phyloP scores from a whole-genome alignment of 1,140 invertebrate genomes.

The Cyclargus thomasi region DNA sequence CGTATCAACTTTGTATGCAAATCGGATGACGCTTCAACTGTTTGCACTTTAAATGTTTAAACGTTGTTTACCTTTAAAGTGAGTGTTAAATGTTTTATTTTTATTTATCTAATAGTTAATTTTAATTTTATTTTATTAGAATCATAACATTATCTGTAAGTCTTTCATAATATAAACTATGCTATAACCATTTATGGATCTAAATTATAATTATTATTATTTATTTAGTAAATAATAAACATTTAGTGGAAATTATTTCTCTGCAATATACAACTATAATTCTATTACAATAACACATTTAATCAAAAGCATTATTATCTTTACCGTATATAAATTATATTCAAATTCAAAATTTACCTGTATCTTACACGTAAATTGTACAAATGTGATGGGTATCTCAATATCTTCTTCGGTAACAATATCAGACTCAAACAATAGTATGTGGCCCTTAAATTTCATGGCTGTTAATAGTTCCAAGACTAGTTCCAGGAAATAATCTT shows the following conservation, averaged over 20 bases:
- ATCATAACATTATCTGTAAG: too few species aligned
- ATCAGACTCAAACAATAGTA: conserved; percentile 26
- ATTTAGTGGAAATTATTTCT: too few species aligned
- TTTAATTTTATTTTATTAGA: too few species aligned
- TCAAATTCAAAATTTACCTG: too few species aligned
- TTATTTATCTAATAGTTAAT: neutral
- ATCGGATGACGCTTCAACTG: conserved; percentile 6
- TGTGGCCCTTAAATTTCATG: conserved; percentile 40
- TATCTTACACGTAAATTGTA: neutral
- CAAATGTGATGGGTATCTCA: neutral
- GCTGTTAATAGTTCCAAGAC: conserved; percentile 58
- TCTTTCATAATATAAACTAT: too few species aligned
- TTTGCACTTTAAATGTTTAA: neutral
- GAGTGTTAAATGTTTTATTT: neutral
- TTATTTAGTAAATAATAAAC: too few species aligned
- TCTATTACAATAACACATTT: too few species aligned
- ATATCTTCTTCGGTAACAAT: neutral
- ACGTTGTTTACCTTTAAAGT: neutral
- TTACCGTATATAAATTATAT: neutral
- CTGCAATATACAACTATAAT: too few species aligned
- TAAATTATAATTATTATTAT: too few species aligned
- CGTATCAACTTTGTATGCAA: conserved; percentile 6
- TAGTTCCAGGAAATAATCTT: conserved; percentile 58
- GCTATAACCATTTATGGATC: too few species aligned
- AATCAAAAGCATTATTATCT: neutral